phyloP scores from a whole-genome alignment of 2,888 invertebrate genomes.

The Drosophila ochracea region DNA sequence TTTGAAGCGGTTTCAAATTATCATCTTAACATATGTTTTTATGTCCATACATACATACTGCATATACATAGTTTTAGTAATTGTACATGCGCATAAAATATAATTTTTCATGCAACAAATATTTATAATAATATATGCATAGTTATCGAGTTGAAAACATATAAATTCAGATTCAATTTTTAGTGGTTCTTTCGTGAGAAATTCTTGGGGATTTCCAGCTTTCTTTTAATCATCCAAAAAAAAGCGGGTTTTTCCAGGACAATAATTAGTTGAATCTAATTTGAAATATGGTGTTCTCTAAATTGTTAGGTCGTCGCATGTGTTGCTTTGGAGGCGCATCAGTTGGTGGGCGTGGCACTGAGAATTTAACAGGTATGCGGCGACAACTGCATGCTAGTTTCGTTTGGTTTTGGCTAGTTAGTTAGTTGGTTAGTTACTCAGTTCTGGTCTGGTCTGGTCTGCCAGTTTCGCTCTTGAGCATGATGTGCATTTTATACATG shows the following conservation, averaged over 20 bases:
- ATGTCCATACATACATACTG: neutral
- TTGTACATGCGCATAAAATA: neutral
- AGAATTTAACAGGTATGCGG: constrained; percentile 56
- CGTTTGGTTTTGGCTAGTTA: constrained; percentile 18
- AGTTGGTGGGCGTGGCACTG: constrained; percentile 67
- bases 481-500: constrained; percentile 32
- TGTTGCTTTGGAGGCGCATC: constrained; percentile 78
- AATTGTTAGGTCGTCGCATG: constrained; percentile 82
- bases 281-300: constrained; percentile 23
- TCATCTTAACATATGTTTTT: neutral
- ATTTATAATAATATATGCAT: neutral
- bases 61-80: neutral
- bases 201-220: neutral
- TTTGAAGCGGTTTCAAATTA: neutral
- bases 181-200: neutral
- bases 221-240: neutral
- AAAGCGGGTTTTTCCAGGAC: neutral
- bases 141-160: neutral
- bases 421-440: constrained; percentile 12
- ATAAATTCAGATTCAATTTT: neutral
- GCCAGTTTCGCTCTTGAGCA: constrained; percentile 41
- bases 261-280: neutral
- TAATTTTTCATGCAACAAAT: neutral
- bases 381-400: constrained; percentile 45
- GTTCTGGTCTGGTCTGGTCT: neutral